These are phyloP conservation scores for Nomada fucata DNA, from an alignment of 2,888 invertebrate species.

Conservation along the genomic window DNA sequence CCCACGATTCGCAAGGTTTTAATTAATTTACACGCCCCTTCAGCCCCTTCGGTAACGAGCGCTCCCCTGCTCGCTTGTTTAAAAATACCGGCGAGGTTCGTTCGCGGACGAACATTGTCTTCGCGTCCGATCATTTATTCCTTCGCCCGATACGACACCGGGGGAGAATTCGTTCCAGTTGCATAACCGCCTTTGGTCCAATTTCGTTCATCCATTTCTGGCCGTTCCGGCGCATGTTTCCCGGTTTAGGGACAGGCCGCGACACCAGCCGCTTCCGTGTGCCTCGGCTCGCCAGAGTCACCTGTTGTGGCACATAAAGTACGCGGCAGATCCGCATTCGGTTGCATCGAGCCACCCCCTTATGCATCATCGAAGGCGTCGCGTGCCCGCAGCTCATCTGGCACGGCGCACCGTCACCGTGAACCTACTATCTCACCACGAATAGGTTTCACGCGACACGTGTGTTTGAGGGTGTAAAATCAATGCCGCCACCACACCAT, in stretches of 20 bases:
- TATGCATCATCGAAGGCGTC: conserved; percentile 77
- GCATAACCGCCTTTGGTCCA: conserved; percentile 14
- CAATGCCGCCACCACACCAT: conserved; percentile 77
- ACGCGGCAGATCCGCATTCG: conserved; percentile 67
- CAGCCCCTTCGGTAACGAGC: conserved; percentile 21
- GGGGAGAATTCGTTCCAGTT: neutral
- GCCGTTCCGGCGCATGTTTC: conserved; percentile 48
- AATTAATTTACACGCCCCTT: neutral
- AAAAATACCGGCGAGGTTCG: neutral
- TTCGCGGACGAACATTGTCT: neutral
- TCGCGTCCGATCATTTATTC: neutral
- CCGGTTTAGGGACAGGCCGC: conserved; percentile 47
- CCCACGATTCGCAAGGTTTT: conserved; percentile 43
- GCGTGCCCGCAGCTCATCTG: conserved; percentile 82
- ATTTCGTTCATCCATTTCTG: conserved; percentile 41
- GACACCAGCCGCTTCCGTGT: conserved; percentile 57
- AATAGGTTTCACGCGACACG: conserved; percentile 80
- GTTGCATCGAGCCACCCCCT: conserved; percentile 59
- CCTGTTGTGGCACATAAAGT: conserved; percentile 78
- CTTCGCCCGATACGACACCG: neutral
- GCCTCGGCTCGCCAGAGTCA: conserved; percentile 66
- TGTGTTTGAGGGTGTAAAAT: conserved; percentile 78
- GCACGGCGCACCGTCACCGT: conserved; percentile 74
- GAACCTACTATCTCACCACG: conserved; percentile 78
- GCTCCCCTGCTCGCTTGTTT: neutral